Evolutionary conservation across 2,888 invertebrate species (phyloP), one percentile per base, ranked within the genome.

Genomic region (Taenaris catops): DNA sequence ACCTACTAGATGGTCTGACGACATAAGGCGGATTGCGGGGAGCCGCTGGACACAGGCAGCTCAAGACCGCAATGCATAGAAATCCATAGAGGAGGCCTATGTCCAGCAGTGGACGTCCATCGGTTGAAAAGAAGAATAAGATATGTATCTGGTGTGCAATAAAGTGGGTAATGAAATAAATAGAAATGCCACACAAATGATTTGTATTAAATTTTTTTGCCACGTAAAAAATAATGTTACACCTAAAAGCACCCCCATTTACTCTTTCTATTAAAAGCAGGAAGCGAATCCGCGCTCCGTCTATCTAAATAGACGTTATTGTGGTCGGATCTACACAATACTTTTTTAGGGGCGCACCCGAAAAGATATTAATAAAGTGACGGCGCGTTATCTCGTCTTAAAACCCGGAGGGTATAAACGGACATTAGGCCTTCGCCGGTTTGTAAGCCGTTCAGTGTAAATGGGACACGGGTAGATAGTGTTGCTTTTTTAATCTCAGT

Each of bases 381-480:
- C 37, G 34, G 24, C 26, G 37, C 36, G 38, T 37, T 48, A 48
- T 48, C 48, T 42, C 29, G 24, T 23, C 37, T 32, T 37, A 19
- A 21, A 34, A 38, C 10, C 41, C 41, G 44, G 44, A 44, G 33
- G 38, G 34, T 35, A 20, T 33, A 21, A 41, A 33, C 38, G 34
- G 29, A 31, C 26, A 29, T 29, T 16, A 24, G 19, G 16, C 31
- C 23, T 14, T 37, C 34, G 34, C 17, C 20, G 12, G 29, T 19
- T 21, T 25, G 21, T 34, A 28, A 28, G 28, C 28, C 28, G 25
- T 28, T 14, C 16, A 9, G 19, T 27, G 23, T 38, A 26, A 41
- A 41, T 27, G 26, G 38, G 20, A 14, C 4, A 4, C 14, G 14
- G 14, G 14, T 3, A 14, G 14, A 14, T 14, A 14, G 14, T 14